Conservation (phyloP, 2,113 vertebrate genomes). For the Phocoena phocoena region DNA sequence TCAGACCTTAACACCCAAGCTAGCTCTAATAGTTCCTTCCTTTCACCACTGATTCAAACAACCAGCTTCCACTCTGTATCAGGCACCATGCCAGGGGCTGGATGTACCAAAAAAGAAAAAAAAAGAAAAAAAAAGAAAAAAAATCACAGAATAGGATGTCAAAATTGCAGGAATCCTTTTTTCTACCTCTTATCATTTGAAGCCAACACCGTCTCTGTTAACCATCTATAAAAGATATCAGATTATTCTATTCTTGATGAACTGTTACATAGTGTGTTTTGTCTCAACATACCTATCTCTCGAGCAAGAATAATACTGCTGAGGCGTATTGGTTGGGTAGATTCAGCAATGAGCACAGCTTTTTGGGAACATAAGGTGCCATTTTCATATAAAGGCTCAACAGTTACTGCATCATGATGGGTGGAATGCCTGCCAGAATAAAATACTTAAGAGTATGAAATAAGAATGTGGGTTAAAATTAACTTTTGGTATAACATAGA, state of each 20-base stretch:
- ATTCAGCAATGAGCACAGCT: constrained; percentile 74
- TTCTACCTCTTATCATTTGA: background rate
- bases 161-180: background rate
- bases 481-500: background rate
- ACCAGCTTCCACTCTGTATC: background rate
- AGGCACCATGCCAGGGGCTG: background rate
- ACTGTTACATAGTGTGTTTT: constrained; percentile 8
- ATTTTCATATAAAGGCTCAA: constrained; percentile 78
- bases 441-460: constrained; percentile 46
- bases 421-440: constrained; percentile 75
- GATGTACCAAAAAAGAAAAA: background rate
- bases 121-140: background rate
- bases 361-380: constrained; percentile 78
- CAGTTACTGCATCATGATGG: constrained; percentile 66
- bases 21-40: background rate
- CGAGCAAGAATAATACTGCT: constrained; percentile 80
- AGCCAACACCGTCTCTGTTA: background rate
- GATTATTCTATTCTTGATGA: background rate
- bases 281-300: constrained; percentile 79
- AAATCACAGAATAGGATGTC: background rate
- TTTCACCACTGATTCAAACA: constrained; percentile 5
- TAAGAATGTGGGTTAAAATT: background rate
- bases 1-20: background rate
- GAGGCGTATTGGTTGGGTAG: constrained; percentile 76
- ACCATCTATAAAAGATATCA: background rate